These are phyloP conservation scores for Machaerirhynchus nigripectus DNA, from an alignment of 2,113 vertebrate genomes.

Conservation along the genomic window DNA sequence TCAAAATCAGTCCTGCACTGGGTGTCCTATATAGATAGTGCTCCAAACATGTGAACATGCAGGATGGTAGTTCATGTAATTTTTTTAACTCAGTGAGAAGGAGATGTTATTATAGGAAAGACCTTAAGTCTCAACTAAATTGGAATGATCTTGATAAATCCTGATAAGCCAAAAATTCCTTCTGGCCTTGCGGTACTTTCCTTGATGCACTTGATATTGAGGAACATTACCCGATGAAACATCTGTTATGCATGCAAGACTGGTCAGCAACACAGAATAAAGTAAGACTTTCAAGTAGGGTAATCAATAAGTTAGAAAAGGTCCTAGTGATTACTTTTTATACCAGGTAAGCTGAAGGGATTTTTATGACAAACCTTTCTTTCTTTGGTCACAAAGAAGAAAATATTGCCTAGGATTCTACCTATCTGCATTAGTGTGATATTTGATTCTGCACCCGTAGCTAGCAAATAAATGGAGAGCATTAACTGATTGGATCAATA, in stretches of 20 bases:
- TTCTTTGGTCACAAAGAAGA: neutral
- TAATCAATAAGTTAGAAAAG: neutral
- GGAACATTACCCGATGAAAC: neutral
- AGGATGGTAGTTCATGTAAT: neutral
- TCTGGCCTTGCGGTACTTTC: neutral
- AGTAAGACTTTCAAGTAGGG: neutral
- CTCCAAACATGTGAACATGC: neutral
- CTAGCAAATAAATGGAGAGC: neutral
- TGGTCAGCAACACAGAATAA: neutral
- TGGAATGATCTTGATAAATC: neutral
- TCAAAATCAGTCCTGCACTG: neutral
- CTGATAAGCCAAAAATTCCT: neutral
- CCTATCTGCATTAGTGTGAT: neutral
- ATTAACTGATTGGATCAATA: neutral
- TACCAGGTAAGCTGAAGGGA: accelerated
- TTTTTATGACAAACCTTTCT: neutral
- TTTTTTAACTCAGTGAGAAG: neutral
- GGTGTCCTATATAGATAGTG: neutral
- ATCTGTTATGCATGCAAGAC: neutral
- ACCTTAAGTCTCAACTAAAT: neutral
- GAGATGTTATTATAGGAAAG: neutral
- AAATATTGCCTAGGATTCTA: neutral
- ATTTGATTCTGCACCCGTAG: neutral
- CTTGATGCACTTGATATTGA: neutral
- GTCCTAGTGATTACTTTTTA: neutral